These are phyloP conservation scores for Leptocoma aspasia DNA, from an alignment of 2,113 vertebrate genomes.

Conservation along the genomic window DNA sequence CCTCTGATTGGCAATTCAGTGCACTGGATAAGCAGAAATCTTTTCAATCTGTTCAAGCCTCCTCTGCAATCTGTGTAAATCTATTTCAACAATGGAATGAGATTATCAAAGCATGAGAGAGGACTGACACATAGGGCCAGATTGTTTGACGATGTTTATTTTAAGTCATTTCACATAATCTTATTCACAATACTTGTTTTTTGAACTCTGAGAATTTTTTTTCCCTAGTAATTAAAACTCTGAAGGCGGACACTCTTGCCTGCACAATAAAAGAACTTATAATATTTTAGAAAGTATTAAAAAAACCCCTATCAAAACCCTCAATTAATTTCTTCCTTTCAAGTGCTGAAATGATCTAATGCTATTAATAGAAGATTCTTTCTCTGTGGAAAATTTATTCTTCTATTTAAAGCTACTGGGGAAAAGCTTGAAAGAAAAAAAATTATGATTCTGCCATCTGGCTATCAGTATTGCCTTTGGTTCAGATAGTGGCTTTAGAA, in stretches of 20 bases:
- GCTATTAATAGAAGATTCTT: conserved; percentile 52
- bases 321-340: conserved; percentile 56
- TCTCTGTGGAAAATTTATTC: conserved; percentile 35
- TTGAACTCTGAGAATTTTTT: not conserved
- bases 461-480: conserved; percentile 4
- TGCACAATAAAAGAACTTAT: not conserved
- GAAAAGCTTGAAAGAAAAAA: conserved; percentile 24
- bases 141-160: conserved; percentile 60
- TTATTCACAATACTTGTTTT: conserved; percentile 30
- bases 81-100: conserved; percentile 18
- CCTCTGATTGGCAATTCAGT: not conserved
- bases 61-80: conserved; percentile 9
- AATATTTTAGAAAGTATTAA: not conserved
- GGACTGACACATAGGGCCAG: conserved; percentile 35
- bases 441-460: conserved; percentile 15
- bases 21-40: not conserved
- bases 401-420: conserved; percentile 46
- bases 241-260: not conserved
- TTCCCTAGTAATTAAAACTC: conserved; percentile 6
- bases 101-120: conserved; percentile 42
- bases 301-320: not conserved
- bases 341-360: conserved; percentile 40
- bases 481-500: conserved; percentile 6
- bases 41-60: conserved; percentile 1
- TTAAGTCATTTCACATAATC: conserved; percentile 33